These are phyloP conservation scores for Aleiodes sp. DNA, from an alignment of 1,140 invertebrate species.

Conservation along the genomic window DNA sequence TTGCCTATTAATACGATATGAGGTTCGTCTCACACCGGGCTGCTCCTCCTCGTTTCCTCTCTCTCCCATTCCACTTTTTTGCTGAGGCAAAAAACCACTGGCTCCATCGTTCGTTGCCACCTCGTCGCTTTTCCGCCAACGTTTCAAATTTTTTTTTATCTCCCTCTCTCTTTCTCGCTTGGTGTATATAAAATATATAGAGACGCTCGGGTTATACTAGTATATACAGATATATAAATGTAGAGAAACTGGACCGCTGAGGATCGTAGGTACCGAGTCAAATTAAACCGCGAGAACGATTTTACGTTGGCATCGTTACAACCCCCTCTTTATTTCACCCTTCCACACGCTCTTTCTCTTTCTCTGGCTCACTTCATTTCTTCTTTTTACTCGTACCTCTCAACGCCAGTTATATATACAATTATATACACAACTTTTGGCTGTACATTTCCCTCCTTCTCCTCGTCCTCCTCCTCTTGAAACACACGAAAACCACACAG, in stretches of 20 bases:
- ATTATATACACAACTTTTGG: constrained; percentile 11
- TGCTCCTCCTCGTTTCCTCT: constrained; percentile 2
- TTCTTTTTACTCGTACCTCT: not conserved
- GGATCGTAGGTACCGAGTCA: constrained; percentile 32
- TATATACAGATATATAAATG: constrained; percentile 25
- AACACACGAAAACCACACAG: constrained; percentile 28
- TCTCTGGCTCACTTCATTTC: not conserved
- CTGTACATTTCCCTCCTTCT: not conserved
- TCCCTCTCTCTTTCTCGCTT: not conserved
- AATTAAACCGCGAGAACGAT: constrained; percentile 35
- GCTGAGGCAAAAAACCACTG: not conserved
- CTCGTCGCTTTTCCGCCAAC: constrained; percentile 10
- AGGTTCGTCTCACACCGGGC: constrained; percentile 50
- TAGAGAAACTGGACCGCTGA: constrained; percentile 30
- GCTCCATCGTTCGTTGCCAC: constrained; percentile 10
- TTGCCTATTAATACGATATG: constrained; percentile 69
- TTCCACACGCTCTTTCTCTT: not conserved
- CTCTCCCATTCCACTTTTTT: constrained; percentile 28
- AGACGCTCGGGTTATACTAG: not conserved
- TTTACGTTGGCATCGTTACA: constrained; percentile 24
- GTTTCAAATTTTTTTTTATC: constrained; percentile 26
- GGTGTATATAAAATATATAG: constrained; percentile 9
- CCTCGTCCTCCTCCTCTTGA: constrained; percentile 1
- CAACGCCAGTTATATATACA: constrained; percentile 17
- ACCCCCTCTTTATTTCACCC: constrained; percentile 13